Base-by-base conservation (phyloP, 1,140 invertebrate genomes). In the Zaprionus taronus region DNA sequence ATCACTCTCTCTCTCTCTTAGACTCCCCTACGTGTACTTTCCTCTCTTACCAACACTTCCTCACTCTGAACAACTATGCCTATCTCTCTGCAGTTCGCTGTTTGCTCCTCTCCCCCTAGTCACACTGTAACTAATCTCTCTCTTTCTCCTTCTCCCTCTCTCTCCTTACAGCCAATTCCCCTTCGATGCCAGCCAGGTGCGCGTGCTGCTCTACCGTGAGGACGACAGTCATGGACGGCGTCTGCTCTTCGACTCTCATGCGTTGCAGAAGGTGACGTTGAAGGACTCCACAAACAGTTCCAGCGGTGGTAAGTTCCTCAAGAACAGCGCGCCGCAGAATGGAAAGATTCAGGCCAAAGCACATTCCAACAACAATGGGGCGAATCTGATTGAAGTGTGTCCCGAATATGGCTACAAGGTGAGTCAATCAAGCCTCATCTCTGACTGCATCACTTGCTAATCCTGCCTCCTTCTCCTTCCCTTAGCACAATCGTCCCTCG, bases 131-230 rank as follows among this genome's bases (percentile, higher is more conserved):
- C 2, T 56, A 9, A 56, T 26, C 22, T 56, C 22, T 55, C 24
- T 70, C 34, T 66, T 9, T 63, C 47, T 68, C 28, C 0, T 26
- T 26, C 5, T 28, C 67, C 15, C 14, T 11, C 14, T 31, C 36
- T 79, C 55, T 62, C 20, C 62, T 85, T 89, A 2, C 79, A 93
- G 93, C 79, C 91, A 92, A 80, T 94, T 95, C 80, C 93, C 93
- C 74, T 95, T 95, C 83, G 94, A 93, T 77, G 93, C 93, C 55
- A 94, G 96, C 85, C 95, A 96, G 94, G 95, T 96, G 57, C 94
- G 97, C 65, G 94, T 98, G 66, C 93, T 98, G 81, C 94, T 98
- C 67, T 98, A 97, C 93, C 95, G 95, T 79, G 97, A 98, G 93
- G 97, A 96, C 92, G 97, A 98, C 83, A 95, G 95, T 86, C 94